phyloP scores from a whole-genome alignment of 2,113 vertebrate species.

The Apteryx mantelli region DNA sequence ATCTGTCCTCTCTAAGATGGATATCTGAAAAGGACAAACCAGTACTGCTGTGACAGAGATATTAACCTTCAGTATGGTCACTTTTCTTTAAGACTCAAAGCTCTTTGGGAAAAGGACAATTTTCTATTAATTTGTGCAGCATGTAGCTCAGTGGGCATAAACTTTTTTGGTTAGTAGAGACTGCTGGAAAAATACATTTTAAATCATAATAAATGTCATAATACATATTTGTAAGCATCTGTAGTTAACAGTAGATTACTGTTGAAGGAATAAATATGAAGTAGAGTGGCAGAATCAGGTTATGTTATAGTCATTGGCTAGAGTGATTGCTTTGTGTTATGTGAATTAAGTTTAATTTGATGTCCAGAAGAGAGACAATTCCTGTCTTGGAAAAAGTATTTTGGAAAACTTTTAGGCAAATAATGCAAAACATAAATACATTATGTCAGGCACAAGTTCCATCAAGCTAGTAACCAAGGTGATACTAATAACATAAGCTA shows the following conservation, averaged over 20 bases:
- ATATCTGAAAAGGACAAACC: neutral
- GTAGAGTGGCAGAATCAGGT: constrained; percentile 10
- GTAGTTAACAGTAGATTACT: neutral
- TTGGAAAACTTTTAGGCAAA: constrained; percentile 29
- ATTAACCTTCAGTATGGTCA: neutral
- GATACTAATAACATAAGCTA: constrained; percentile 40
- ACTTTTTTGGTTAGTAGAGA: neutral
- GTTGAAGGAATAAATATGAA: neutral
- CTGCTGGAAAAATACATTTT: neutral
- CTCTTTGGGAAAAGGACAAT: neutral
- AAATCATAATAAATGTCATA: neutral
- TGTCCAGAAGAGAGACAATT: constrained; percentile 2
- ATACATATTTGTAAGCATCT: neutral
- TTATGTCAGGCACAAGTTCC: neutral
- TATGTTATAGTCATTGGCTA: neutral
- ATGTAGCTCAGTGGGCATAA: neutral
- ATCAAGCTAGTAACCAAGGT: constrained; percentile 42
- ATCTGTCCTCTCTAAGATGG: neutral
- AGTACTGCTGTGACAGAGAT: neutral
- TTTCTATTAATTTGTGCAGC: neutral
- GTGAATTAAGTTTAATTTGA: constrained; percentile 5
- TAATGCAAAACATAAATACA: constrained; percentile 21
- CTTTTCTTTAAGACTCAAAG: neutral
- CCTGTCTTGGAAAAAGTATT: neutral
- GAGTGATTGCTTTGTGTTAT: neutral